Evolutionary conservation across 1,140 invertebrate genomes (phyloP).

Genomic region (Drusus annulatus): DNA sequence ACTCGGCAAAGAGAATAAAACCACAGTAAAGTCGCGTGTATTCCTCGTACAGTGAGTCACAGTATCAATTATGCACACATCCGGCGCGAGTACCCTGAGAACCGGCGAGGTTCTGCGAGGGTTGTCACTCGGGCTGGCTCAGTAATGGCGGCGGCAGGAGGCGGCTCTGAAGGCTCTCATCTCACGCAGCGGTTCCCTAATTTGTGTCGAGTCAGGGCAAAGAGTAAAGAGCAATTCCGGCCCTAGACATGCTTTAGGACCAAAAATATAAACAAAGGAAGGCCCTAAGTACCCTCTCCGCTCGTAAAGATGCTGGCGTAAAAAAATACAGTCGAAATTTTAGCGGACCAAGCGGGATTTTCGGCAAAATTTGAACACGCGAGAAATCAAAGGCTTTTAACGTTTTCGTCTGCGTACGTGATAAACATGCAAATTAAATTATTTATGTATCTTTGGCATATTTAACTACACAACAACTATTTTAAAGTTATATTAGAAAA

Average conservation of each 20-base stretch:
- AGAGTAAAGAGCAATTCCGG: conserved; percentile 46
- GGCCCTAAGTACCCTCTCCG: conserved; percentile 33
- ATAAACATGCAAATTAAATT: conserved; percentile 2
- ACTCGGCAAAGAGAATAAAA: too few species aligned
- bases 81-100: neutral
- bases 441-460: neutral
- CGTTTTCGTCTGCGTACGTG: conserved; percentile 28
- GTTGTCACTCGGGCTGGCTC: neutral
- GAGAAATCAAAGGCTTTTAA: conserved; percentile 36
- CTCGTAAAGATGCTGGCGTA: conserved; percentile 41
- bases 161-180: neutral
- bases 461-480: neutral
- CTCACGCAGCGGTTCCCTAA: conserved; percentile 40
- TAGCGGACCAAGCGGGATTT: conserved; percentile 26
- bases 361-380: conserved; percentile 34
- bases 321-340: conserved; percentile 35
- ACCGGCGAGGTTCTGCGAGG: neutral
- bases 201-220: conserved; percentile 49
- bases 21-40: too few species aligned
- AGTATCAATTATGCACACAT: neutral
- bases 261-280: conserved; percentile 44
- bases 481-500: neutral
- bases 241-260: conserved; percentile 37
- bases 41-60: too few species aligned
- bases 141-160: neutral